Conservation (phyloP, 2,888 invertebrate species). For the Heliconius hortense region DNA sequence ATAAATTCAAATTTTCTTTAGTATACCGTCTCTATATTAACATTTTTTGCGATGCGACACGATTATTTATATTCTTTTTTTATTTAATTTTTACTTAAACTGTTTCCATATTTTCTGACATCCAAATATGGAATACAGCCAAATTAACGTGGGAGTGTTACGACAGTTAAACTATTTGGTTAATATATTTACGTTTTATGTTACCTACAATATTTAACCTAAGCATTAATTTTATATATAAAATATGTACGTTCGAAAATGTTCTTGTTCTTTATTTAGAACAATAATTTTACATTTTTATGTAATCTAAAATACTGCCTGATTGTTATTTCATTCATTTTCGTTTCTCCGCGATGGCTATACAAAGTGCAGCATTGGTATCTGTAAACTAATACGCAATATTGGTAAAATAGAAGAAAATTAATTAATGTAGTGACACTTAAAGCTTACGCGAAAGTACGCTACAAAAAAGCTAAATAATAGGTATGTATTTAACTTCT, state of each 20-base stretch:
- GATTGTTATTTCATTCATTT: no score
- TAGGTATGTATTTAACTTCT: background rate
- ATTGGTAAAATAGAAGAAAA: background rate
- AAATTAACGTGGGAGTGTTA: constrained; percentile 1
- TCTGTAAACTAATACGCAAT: no score
- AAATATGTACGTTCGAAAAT: background rate
- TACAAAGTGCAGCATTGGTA: background rate
- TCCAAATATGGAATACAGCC: background rate
- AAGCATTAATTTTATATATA: background rate
- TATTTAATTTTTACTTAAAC: background rate
- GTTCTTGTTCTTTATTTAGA: background rate
- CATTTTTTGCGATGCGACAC: no score
- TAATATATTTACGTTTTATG: background rate
- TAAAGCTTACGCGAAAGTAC: background rate
- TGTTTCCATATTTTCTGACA: background rate
- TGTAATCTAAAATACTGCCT: background rate
- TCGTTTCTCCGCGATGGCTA: background rate
- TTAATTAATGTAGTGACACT: background rate
- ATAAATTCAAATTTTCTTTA: background rate
- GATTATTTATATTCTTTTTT: background rate
- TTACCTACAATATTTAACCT: background rate
- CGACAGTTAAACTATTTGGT: constrained; percentile 9
- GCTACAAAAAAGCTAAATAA: background rate
- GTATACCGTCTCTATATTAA: background rate
- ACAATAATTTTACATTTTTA: background rate